These are phyloP conservation scores for Gymnoscopelus braueri DNA, from an alignment of 2,797 vertebrate genomes.

Conservation along the genomic window DNA sequence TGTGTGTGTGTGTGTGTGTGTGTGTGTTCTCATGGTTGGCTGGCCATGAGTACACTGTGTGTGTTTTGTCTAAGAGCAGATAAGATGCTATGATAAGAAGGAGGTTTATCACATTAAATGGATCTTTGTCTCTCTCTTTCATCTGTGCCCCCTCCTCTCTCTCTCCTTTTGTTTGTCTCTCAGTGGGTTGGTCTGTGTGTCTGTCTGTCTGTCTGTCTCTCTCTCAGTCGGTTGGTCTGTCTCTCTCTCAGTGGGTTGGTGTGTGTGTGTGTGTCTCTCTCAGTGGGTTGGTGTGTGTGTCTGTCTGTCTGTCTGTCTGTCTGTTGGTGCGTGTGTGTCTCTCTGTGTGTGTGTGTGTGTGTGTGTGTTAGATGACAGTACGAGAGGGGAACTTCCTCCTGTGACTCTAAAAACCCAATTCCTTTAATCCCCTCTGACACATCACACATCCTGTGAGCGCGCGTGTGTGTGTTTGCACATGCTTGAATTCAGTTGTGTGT, in stretches of 20 bases:
- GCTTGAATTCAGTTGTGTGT: not conserved
- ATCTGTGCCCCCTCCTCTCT: not conserved
- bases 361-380: conserved; percentile 26
- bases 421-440: conserved; percentile 34
- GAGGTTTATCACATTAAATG: too few species aligned
- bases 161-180: too few species aligned
- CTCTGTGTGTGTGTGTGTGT: not conserved
- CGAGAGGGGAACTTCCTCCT: conserved; percentile 52
- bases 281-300: conserved; percentile 8
- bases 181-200: too few species aligned
- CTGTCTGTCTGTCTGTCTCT: too few species aligned
- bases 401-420: conserved; percentile 45
- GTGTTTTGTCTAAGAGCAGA: too few species aligned
- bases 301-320: conserved; percentile 13
- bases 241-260: not conserved
- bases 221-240: too few species aligned
- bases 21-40: not conserved
- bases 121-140: not conserved
- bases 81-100: too few species aligned
- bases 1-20: not conserved
- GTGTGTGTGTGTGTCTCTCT: not conserved
- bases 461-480: not conserved
- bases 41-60: not conserved
- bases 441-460: conserved; percentile 45
- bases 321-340: conserved; percentile 7